These are phyloP conservation scores for Cherax destructor DNA, from an alignment of 1,140 invertebrate species.

Conservation along the genomic window DNA sequence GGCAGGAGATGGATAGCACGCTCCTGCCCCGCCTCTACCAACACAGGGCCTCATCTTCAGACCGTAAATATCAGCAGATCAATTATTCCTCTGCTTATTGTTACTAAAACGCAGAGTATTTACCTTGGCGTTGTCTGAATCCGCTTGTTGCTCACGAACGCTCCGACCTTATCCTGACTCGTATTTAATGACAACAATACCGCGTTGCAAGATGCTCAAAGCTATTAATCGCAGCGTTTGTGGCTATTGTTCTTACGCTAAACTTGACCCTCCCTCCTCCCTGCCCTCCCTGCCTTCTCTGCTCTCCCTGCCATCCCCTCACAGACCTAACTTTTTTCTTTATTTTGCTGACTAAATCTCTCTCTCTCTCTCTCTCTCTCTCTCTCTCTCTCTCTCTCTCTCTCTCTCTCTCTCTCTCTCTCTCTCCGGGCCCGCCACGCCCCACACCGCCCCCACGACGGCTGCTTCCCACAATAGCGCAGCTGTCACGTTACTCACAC, in stretches of 20 bases:
- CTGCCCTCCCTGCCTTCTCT: neutral
- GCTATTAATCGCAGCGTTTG: slow-evolving; percentile 31
- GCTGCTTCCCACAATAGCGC: neutral
- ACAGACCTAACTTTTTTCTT: too few species aligned
- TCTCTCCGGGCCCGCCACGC: too few species aligned
- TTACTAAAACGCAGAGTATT: slow-evolving; percentile 59
- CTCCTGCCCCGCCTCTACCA: slow-evolving; percentile 11
- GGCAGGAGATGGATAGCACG: neutral
- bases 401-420: too few species aligned
- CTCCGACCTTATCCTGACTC: slow-evolving; percentile 1
- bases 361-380: too few species aligned
- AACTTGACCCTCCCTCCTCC: slow-evolving; percentile 1
- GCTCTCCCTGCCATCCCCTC: neutral
- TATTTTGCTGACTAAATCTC: too few species aligned
- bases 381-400: too few species aligned
- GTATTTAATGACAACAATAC: slow-evolving; percentile 33
- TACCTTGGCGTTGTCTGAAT: slow-evolving; percentile 29
- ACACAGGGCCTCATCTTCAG: neutral
- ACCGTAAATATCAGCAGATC: slow-evolving; percentile 27
- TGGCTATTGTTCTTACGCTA: slow-evolving; percentile 25
- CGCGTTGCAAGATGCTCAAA: neutral
- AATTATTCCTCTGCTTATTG: slow-evolving; percentile 29
- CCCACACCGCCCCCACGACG: neutral
- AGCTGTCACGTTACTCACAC: neutral
- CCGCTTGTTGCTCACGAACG: slow-evolving; percentile 31